These are phyloP conservation scores for Heliconius charithonia DNA, from an alignment of 2,888 invertebrate species.

Conservation along the genomic window DNA sequence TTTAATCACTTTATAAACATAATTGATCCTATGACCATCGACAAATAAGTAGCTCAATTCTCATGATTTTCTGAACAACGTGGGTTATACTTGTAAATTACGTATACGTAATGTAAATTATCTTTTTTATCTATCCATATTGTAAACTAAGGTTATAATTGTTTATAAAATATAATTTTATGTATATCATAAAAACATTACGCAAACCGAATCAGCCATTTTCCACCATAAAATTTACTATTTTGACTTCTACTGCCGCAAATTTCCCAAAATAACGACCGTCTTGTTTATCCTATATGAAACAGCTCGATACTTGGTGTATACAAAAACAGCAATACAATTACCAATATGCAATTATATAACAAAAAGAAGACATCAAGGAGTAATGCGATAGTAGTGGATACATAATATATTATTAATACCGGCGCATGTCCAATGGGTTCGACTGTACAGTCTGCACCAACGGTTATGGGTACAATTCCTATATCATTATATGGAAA, in stretches of 20 bases:
- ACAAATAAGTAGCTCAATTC: not conserved
- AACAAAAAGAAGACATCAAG: not conserved
- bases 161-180: slow-evolving; percentile 13
- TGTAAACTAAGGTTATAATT: not conserved
- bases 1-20: too few species aligned
- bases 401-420: too few species aligned
- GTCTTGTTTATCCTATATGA: not conserved
- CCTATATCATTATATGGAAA: too few species aligned
- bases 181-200: slow-evolving; percentile 11
- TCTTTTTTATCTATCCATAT: not conserved
- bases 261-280: not conserved
- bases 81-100: not conserved
- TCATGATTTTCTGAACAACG: not conserved
- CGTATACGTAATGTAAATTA: not conserved
- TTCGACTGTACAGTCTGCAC: too few species aligned
- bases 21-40: too few species aligned
- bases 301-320: not conserved
- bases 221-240: slow-evolving; percentile 7
- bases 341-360: not conserved
- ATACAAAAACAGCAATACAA: not conserved
- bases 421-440: too few species aligned
- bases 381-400: not conserved
- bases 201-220: slow-evolving; percentile 7
- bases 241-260: not conserved
- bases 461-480: too few species aligned